Evolutionary conservation across 2,113 vertebrate species (phyloP).

Genomic region (Hemichromis elongatus): DNA sequence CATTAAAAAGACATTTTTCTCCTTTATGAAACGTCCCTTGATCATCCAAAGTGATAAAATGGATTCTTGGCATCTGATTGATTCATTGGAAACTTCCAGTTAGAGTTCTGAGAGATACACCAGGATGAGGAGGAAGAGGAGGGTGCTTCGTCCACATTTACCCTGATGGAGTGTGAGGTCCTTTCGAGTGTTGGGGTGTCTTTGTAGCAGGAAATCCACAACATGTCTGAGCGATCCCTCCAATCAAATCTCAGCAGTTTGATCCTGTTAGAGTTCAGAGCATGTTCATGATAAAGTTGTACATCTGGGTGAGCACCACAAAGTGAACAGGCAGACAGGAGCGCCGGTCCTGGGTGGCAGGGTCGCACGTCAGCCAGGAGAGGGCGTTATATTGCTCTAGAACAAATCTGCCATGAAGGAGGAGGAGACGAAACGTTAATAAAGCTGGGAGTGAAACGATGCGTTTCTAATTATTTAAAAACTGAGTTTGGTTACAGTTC

Average conservation of each 20-base stretch:
- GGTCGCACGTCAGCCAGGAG: constrained; percentile 98
- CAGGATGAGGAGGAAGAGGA: neutral
- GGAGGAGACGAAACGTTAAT: neutral
- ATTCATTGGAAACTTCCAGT: constrained; percentile 60
- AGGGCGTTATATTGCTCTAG: constrained; percentile 99
- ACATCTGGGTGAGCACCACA: constrained; percentile 99
- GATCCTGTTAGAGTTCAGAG: constrained; percentile 57
- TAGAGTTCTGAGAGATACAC: constrained; percentile 32
- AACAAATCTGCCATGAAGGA: constrained; percentile 84
- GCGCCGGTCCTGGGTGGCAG: constrained; percentile 96
- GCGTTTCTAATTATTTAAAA: neutral
- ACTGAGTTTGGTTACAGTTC: neutral
- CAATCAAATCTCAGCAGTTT: constrained; percentile 9
- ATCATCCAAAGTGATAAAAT: constrained; percentile 71
- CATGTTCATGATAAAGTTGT: constrained; percentile 99
- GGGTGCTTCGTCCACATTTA: constrained; percentile 3
- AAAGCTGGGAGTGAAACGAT: neutral
- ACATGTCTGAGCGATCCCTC: neutral
- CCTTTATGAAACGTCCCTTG: constrained; percentile 73
- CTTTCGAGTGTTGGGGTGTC: constrained; percentile 12
- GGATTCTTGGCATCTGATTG: constrained; percentile 72
- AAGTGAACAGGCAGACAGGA: constrained; percentile 99
- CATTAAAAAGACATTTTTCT: constrained; percentile 81
- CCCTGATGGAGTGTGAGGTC: constrained; percentile 52
- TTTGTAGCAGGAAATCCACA: neutral